phyloP scores from a whole-genome alignment of 2,113 vertebrate species.

The Crotalus helleri region DNA sequence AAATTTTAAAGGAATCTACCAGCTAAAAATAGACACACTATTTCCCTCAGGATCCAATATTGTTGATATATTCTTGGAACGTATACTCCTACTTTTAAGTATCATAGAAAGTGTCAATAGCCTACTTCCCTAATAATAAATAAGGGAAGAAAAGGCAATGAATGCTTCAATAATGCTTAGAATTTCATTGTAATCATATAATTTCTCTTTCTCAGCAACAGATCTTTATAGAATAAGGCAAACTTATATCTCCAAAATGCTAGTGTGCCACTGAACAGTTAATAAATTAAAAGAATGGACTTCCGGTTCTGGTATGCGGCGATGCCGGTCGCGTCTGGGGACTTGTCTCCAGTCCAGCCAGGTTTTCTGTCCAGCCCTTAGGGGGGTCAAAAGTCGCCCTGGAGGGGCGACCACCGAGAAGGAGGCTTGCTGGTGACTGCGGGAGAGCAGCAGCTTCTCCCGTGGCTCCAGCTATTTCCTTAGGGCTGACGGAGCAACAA shows the following conservation, averaged over 20 bases:
- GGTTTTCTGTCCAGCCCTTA: too few relatives aligned
- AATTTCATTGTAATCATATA: slow-evolving; percentile 30
- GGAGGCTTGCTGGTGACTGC: too few relatives aligned
- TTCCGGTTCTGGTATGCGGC: too few relatives aligned
- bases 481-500: too few relatives aligned
- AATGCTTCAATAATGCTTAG: slow-evolving; percentile 17
- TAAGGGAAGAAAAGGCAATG: slow-evolving; percentile 13
- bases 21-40: not conserved
- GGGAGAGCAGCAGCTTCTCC: too few relatives aligned
- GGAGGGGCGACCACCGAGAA: too few relatives aligned
- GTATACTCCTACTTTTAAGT: not conserved
- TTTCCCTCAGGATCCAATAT: not conserved
- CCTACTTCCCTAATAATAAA: not conserved
- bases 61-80: not conserved
- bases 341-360: too few relatives aligned
- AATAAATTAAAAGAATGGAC: slow-evolving; percentile 58
- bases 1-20: not conserved
- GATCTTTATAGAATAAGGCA: slow-evolving; percentile 29
- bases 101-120: not conserved
- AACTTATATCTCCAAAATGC: slow-evolving; percentile 61
- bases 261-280: slow-evolving; percentile 39
- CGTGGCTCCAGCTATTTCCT: too few relatives aligned
- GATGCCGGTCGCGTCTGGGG: too few relatives aligned
- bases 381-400: too few relatives aligned
- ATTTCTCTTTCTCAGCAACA: slow-evolving; percentile 41